Percentiles rank a stretch among this genome's conserved stretches.
Evolutionary conservation across 2,797 vertebrate genomes (phyloP).

Genomic region (Protonibea diacanthus): DNA sequence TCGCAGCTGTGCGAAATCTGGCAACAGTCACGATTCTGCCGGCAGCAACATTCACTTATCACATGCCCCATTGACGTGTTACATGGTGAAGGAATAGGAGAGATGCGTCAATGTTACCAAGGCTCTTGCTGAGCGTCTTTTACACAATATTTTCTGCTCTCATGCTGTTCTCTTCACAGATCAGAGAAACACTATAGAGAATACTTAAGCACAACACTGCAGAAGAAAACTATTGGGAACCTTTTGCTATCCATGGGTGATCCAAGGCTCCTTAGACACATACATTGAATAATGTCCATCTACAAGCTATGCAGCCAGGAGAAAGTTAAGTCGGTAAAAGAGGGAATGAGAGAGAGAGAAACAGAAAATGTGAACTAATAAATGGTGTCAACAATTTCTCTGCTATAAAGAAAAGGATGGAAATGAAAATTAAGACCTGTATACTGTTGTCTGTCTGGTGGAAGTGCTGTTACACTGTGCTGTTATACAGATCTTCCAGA

Average conservation of each 20-base stretch:
- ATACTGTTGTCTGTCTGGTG: too few relatives aligned
- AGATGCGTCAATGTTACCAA: not conserved
- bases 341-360: too few relatives aligned
- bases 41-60: slow-evolving; percentile 26
- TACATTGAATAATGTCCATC: not conserved
- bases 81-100: slow-evolving; percentile 1
- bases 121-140: not conserved
- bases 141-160: not conserved
- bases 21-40: slow-evolving; percentile 5
- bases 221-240: not conserved
- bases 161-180: slow-evolving; percentile 3
- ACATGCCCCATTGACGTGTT: slow-evolving; percentile 13
- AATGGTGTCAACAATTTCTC: not conserved
- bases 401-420: too few relatives aligned
- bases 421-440: too few relatives aligned
- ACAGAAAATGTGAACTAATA: too few relatives aligned
- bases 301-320: not conserved
- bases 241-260: not conserved
- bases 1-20: slow-evolving; percentile 31
- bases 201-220: not conserved
- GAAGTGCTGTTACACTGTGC: too few relatives aligned
- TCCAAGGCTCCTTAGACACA: not conserved
- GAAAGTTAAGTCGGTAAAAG: too few relatives aligned
- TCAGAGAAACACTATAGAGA: not conserved
- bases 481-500: not conserved